Conservation (phyloP, 2,113 vertebrate genomes). For the Rhagologus leucostigma region DNA sequence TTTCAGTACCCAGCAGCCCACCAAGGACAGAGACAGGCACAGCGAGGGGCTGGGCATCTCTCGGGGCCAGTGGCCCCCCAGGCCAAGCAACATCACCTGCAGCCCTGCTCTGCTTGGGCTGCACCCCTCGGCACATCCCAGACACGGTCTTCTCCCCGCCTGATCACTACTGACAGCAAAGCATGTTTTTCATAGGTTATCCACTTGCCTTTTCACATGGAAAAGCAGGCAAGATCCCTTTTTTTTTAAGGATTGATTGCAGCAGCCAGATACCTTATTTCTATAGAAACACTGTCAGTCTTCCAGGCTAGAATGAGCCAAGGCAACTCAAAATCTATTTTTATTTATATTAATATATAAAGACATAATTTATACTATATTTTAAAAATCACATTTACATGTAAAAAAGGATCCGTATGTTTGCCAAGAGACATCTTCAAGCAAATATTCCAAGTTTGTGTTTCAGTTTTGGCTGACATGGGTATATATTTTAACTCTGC, state of each 20-base stretch:
- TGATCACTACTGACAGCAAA: background rate
- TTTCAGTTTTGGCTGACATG: background rate
- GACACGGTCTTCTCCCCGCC: background rate
- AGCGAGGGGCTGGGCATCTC: rapidly evolving
- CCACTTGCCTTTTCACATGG: background rate
- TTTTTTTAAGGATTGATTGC: background rate
- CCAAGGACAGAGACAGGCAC: no score
- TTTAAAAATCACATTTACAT: background rate
- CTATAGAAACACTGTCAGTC: background rate
- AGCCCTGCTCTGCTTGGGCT: rapidly evolving
- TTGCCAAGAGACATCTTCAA: background rate
- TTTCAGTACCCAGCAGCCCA: background rate
- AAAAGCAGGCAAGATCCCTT: rapidly evolving
- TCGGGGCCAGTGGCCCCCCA: rapidly evolving
- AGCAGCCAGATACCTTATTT: background rate
- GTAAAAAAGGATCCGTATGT: background rate
- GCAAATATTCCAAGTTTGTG: background rate
- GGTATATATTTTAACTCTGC: background rate
- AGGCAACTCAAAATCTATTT: background rate
- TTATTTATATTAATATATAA: background rate
- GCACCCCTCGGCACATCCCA: rapidly evolving
- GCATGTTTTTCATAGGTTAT: background rate
- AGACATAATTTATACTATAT: no score
- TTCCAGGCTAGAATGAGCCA: background rate
- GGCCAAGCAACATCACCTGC: no score